Conservation (phyloP, 1,140 invertebrate genomes). For the Chironomus striatipennis region DNA sequence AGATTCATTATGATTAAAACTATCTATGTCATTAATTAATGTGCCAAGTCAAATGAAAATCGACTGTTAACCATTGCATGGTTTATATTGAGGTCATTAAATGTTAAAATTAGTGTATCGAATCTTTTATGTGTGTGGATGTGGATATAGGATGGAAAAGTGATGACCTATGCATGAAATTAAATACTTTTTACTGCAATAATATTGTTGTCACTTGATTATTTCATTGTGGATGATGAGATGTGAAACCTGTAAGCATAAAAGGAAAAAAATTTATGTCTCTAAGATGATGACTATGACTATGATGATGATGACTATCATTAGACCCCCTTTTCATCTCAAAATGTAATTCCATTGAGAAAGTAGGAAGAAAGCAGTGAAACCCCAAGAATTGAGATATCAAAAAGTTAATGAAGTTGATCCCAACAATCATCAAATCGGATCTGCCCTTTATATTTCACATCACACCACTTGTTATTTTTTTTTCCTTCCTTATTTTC, state of each 20-base stretch:
- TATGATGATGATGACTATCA: background rate
- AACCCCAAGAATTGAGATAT: conserved; percentile 21
- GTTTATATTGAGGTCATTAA: background rate
- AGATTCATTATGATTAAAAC: conserved; percentile 23
- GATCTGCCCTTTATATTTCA: conserved; percentile 20
- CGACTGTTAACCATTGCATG: background rate
- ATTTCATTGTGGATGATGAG: too few species aligned
- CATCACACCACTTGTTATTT: background rate
- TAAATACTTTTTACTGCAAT: background rate
- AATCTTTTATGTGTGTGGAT: background rate
- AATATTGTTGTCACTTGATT: too few species aligned
- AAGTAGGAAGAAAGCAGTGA: background rate
- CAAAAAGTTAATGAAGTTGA: conserved; percentile 23
- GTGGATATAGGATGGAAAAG: background rate
- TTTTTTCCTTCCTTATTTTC: background rate
- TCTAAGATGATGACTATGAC: background rate
- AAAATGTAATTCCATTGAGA: too few species aligned
- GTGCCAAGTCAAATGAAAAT: conserved; percentile 15
- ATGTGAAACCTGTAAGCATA: background rate
- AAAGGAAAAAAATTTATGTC: background rate
- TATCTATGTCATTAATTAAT: conserved; percentile 5
- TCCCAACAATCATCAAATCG: conserved; percentile 17
- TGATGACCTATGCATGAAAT: background rate
- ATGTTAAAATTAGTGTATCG: conserved; percentile 13
- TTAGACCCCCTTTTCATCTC: background rate